Conservation (phyloP, 1,140 invertebrate genomes). For the Aphis craccivora region DNA sequence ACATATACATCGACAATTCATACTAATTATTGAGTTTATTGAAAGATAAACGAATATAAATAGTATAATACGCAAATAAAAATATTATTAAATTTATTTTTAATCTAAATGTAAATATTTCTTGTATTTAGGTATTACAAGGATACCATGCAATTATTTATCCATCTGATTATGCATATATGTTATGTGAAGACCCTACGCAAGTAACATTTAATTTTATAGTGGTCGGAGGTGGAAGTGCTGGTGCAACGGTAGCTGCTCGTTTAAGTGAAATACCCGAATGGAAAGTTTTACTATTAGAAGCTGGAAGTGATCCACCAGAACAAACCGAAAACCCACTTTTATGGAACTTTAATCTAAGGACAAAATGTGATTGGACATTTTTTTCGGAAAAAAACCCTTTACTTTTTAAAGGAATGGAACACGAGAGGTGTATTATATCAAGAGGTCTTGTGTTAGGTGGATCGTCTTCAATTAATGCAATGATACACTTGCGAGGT, state of each 20-base stretch:
- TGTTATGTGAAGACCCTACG: background rate
- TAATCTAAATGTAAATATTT: too few relatives aligned
- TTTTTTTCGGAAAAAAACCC: background rate
- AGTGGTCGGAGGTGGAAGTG: slow-evolving; percentile 68
- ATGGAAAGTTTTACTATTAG: slow-evolving; percentile 67
- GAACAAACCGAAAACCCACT: slow-evolving; percentile 59
- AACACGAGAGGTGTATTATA: slow-evolving; percentile 5
- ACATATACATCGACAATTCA: too few relatives aligned
- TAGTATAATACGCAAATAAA: too few relatives aligned
- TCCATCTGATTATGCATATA: background rate
- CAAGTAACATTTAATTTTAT: slow-evolving; percentile 62
- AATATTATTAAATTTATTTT: too few relatives aligned
- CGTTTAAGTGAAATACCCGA: slow-evolving; percentile 70
- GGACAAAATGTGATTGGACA: slow-evolving; percentile 48
- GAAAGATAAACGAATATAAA: too few relatives aligned
- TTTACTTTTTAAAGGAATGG: slow-evolving; percentile 61
- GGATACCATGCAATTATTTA: background rate
- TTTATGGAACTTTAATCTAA: slow-evolving; percentile 35
- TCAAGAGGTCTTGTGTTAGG: slow-evolving; percentile 69
- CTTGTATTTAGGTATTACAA: background rate
- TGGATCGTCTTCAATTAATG: slow-evolving; percentile 72
- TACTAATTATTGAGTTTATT: too few relatives aligned
- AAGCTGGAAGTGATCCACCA: slow-evolving; percentile 73
- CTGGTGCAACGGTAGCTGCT: slow-evolving; percentile 68
- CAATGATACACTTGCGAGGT: slow-evolving; percentile 72